Evolutionary conservation across 2,888 invertebrate genomes (phyloP), one percentile per base, ranked within the genome.

Genomic region (Aleiodes leptofemur): DNA sequence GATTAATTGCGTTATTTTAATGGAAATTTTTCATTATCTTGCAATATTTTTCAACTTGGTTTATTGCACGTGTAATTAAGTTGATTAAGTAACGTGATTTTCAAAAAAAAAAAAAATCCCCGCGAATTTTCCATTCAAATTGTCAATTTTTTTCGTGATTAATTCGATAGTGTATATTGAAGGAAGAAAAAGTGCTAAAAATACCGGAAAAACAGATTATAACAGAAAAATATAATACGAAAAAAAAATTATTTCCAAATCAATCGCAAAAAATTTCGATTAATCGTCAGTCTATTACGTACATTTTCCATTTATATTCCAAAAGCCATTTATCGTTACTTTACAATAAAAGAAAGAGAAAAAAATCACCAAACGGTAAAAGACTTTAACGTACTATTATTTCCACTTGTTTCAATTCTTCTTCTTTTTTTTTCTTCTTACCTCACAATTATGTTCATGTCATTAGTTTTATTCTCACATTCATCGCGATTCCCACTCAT

Each of bases 291-390:
- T 69, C 51, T 69, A 50, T 76, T 31, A 68, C 57, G 53, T 61
- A 57, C 43, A 74, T 53, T 31, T 61, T 53, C n/a, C 48, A 53
- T 61, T n/a, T n/a, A 55, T 56, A 38, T 48, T 43, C 14, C 43
- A 48, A 23, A 23, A 16, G n/a, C 38, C n/a, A 43, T 48, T 8
- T 16, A 48, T 48, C 14, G 43, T 64, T 64, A 61, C 34, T 61
- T 61, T 3, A 43, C 43, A 56, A 59, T 72, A 53, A 14, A 70
- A 38, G 29, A 74, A 66, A 71, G 29, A 4, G 3, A 72, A 76
- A 71, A 72, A 57, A 38, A 73, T 55, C 53, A 73, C 61, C 73
- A 73, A 73, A 69, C 34, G 55, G 64, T 50, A 68, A 48, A 64
- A 59, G 34, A 59, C 43, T 43, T 48, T 34, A 14, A 56, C 57